Evolutionary conservation across 2,797 vertebrate species (phyloP).

Genomic region (Anabas testudineus): DNA sequence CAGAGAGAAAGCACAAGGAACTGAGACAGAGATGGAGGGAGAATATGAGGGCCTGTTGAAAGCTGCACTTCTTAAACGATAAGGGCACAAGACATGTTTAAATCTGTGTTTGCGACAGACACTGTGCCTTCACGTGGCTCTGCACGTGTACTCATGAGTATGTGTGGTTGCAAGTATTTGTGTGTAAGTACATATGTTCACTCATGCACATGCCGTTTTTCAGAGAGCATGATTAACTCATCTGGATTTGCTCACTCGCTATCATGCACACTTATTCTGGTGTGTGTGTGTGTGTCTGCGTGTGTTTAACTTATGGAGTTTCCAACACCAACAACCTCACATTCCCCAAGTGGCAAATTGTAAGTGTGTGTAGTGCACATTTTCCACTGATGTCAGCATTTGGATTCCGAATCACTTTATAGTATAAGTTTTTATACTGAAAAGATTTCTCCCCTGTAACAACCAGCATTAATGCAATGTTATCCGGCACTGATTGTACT

Average conservation of each 20-base stretch:
- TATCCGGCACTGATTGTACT: conserved; percentile 53
- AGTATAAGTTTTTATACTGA: conserved; percentile 50
- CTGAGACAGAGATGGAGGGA: neutral
- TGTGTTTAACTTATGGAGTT: conserved; percentile 58
- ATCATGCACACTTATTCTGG: neutral
- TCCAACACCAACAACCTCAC: conserved; percentile 65
- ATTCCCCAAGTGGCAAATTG: conserved; percentile 52
- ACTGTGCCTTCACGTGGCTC: neutral
- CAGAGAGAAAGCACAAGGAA: conserved; percentile 7
- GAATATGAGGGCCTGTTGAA: conserved; percentile 74
- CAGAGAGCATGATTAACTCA: conserved; percentile 60
- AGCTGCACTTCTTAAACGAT: conserved; percentile 56
- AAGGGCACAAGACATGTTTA: conserved; percentile 34
- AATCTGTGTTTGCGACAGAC: conserved; percentile 7
- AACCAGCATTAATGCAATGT: conserved; percentile 42
- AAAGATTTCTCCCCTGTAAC: conserved; percentile 37
- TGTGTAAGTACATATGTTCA: neutral
- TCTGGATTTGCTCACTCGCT: conserved; percentile 41
- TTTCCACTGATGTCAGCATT: conserved; percentile 78
- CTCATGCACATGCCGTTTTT: conserved; percentile 31
- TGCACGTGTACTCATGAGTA: conserved; percentile 7
- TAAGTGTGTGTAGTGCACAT: conserved; percentile 44
- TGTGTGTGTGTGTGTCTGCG: neutral
- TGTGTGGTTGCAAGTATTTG: conserved; percentile 25
- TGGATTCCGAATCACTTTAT: conserved; percentile 56